A percentile compares a stretch with the other conserved stretches of the same genome.
These are phyloP conservation scores for Pungitius pungitius DNA, from an alignment of 2,113 vertebrate species.

Conservation along the genomic window DNA sequence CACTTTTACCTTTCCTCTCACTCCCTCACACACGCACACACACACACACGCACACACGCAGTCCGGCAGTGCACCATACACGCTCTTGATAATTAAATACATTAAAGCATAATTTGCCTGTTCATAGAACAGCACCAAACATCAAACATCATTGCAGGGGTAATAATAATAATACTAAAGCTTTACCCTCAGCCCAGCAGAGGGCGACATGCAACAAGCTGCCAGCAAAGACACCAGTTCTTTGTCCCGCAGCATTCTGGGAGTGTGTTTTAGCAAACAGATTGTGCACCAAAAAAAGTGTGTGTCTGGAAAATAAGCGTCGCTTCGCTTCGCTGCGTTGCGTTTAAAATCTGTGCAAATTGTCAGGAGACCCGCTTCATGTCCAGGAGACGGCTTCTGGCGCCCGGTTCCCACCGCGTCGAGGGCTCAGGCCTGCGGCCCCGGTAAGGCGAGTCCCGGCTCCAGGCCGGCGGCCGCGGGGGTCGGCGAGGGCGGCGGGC, in stretches of 20 bases:
- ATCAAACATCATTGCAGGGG: slow-evolving; percentile 62
- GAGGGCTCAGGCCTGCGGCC: too few relatives aligned
- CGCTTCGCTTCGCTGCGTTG: slow-evolving; percentile 70
- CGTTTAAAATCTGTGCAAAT: slow-evolving; percentile 77
- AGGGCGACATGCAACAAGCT: slow-evolving; percentile 46
- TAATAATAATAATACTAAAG: slow-evolving; percentile 51
- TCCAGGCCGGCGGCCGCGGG: slow-evolving; percentile 75
- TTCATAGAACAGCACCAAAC: slow-evolving; percentile 70
- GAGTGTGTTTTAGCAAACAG: slow-evolving; percentile 10
- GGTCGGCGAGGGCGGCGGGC: slow-evolving; percentile 53
- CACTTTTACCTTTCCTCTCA: neutral
- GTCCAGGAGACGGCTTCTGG: slow-evolving; percentile 36
- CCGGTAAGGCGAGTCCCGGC: slow-evolving; percentile 86
- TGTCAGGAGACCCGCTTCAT: slow-evolving; percentile 44
- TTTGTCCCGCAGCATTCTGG: neutral
- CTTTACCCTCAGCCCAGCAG: slow-evolving; percentile 73
- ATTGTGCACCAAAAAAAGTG: slow-evolving; percentile 42
- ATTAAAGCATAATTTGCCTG: slow-evolving; percentile 63
- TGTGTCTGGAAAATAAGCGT: slow-evolving; percentile 40
- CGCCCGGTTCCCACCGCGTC: slow-evolving; percentile 7
- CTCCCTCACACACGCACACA: slow-evolving; percentile 4
- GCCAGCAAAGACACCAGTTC: neutral
- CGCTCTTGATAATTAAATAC: slow-evolving; percentile 60
- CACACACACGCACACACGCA: slow-evolving; percentile 27
- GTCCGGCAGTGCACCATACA: slow-evolving; percentile 47